phyloP scores from a whole-genome alignment of 2,888 invertebrate species.

The Caenorhabditis sp. region DNA sequence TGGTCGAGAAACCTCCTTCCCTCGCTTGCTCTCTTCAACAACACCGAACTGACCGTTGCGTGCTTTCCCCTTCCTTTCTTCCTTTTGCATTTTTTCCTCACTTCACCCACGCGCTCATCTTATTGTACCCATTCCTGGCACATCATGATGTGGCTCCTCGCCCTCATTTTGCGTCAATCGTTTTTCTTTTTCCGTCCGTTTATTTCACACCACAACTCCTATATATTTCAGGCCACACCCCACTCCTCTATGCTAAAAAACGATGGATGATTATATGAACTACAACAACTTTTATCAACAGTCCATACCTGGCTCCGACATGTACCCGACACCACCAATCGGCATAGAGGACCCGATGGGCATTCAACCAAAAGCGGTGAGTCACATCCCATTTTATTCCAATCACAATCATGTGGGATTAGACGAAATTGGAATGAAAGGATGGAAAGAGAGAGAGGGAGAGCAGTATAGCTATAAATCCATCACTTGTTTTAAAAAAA shows the following conservation, averaged over 20 bases:
- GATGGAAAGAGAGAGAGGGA: slow-evolving; percentile 5
- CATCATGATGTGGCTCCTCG: neutral
- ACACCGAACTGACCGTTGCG: neutral
- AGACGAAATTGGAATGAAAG: neutral
- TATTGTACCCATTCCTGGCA: no score
- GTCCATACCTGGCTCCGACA: slow-evolving; percentile 42
- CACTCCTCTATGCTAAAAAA: slow-evolving; percentile 57
- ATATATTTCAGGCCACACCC: slow-evolving; percentile 16
- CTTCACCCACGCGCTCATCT: no score
- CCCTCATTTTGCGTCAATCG: neutral
- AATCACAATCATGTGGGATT: neutral
- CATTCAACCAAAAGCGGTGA: slow-evolving; percentile 55
- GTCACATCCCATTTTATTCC: neutral
- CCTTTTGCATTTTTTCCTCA: slow-evolving; percentile 1
- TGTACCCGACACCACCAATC: slow-evolving; percentile 40
- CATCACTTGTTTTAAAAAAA: slow-evolving; percentile 25
- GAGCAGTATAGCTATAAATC: slow-evolving; percentile 43
- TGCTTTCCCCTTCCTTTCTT: neutral
- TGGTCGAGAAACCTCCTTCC: neutral
- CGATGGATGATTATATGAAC: slow-evolving; percentile 59
- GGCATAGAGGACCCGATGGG: slow-evolving; percentile 53
- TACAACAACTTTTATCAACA: slow-evolving; percentile 52
- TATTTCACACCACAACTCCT: neutral
- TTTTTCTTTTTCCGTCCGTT: neutral
- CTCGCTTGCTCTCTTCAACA: neutral